These are phyloP conservation scores for Bradynema listronoti DNA, from an alignment of 1,140 invertebrate genomes.

Conservation along the genomic window DNA sequence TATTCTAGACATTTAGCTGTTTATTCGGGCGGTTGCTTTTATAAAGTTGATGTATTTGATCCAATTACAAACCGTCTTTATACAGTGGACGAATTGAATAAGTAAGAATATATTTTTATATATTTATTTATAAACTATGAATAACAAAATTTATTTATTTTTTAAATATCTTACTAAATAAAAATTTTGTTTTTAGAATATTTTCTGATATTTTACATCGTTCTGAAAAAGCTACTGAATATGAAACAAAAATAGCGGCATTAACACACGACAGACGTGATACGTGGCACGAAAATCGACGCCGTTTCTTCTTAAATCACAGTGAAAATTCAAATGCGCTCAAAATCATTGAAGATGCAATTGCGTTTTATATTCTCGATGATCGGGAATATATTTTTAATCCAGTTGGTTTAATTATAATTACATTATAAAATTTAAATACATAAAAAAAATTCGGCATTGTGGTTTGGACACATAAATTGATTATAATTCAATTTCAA, in stretches of 20 bases:
- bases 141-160: not conserved
- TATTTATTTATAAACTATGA: slow-evolving; percentile 5
- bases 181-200: slow-evolving; percentile 27
- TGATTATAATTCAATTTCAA: too few species aligned
- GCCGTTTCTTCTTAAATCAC: slow-evolving; percentile 42
- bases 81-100: slow-evolving; percentile 18
- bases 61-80: slow-evolving; percentile 21
- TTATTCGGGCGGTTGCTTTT: slow-evolving; percentile 36
- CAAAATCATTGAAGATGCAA: slow-evolving; percentile 36
- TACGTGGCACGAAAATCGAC: slow-evolving; percentile 38
- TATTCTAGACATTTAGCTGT: slow-evolving; percentile 40
- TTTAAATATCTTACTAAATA: slow-evolving; percentile 7
- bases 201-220: slow-evolving; percentile 38
- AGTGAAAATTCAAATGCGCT: slow-evolving; percentile 31
- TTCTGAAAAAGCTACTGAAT: slow-evolving; percentile 22
- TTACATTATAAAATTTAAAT: slow-evolving; percentile 21
- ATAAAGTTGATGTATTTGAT: slow-evolving; percentile 47
- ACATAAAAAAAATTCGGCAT: too few species aligned
- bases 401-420: slow-evolving; percentile 27
- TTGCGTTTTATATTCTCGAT: slow-evolving; percentile 40
- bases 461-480: not conserved
- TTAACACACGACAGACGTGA: slow-evolving; percentile 44
- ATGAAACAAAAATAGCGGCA: slow-evolving; percentile 30
- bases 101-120: slow-evolving; percentile 18
- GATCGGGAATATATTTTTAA: too few species aligned